Base-by-base conservation (phyloP, 2,888 invertebrate genomes). In the Epicampocera succincta region DNA sequence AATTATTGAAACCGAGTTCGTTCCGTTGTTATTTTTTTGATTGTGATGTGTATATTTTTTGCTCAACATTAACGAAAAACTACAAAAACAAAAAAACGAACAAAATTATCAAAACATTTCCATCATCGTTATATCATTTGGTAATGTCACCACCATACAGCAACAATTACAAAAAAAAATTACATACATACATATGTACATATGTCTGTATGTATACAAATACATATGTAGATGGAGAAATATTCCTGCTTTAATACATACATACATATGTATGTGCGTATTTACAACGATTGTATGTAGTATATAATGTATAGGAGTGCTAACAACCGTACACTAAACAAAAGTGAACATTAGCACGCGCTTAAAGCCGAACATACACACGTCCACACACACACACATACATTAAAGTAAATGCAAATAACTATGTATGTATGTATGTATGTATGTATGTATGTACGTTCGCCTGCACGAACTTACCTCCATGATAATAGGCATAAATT, bases 1-100 rank as follows among this genome's bases (percentile, higher is more conserved):
- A 75, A 79, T 81, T 80, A 80, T 82, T 80, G 76, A 82, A 83
- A 56, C 42, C 81, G 76, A 77, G 77, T 80, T 72, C 42, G 61
- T 66, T 76, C 48, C 60, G 19, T 58, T 63, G 9, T 42, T 13
- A 19, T 46, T 4, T 54, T n/a, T 52, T 50, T 21, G n/a, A 25
- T 15, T 46, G 17, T 61, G 33, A 6, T 33, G 8, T 42, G 13
- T 42, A 21, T 48, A 58, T 19, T 44, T 48, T n/a, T 40, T 42
- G 19, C 40, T 65, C 19, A 71, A 65, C 50, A 65, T 44, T 40
- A 33, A 65, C 17, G 38, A 48, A 29, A 46, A 71, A 60, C 40
- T 60, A 17, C 48, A 71, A 69, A n/a, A 65, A 40, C n/a, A 80
- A 15, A 46, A 44, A 58, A 46, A 50, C 8, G 19, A 63, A 61